Percentiles rank a stretch among this genome's conserved stretches.
Conservation (phyloP, 2,113 vertebrate species). For the Eulacestoma nigropectus region DNA sequence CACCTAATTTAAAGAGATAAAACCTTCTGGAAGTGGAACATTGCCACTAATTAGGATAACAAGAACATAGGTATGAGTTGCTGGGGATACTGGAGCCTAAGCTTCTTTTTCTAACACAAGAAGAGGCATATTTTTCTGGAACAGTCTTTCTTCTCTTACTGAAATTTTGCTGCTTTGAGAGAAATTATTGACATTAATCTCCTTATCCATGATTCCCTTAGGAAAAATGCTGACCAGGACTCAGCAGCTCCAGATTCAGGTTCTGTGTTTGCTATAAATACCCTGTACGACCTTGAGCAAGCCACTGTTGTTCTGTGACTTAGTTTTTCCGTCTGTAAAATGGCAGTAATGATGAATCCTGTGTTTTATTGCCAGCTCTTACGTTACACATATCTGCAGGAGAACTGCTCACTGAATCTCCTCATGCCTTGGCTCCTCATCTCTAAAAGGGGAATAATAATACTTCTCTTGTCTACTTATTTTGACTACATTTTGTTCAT, state of each 20-base stretch:
- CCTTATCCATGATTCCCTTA: neutral
- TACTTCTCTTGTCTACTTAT: neutral
- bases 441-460: neutral
- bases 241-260: conserved; percentile 6
- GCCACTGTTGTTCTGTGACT: neutral
- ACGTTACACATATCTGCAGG: conserved; percentile 6
- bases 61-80: conserved; percentile 8
- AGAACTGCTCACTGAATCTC: neutral
- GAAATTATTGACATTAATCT: neutral
- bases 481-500: neutral
- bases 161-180: conserved; percentile 8
- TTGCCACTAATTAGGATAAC: conserved; percentile 35
- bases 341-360: neutral
- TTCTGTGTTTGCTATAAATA: conserved; percentile 30
- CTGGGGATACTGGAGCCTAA: neutral
- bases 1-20: conserved; percentile 23
- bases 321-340: conserved; percentile 20
- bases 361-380: conserved; percentile 14
- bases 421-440: neutral
- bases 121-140: neutral
- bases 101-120: neutral
- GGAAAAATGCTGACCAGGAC: conserved; percentile 15
- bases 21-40: neutral
- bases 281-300: neutral
- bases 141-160: neutral